phyloP scores from a whole-genome alignment of 2,113 vertebrate species.

The Apodemus sylvaticus region DNA sequence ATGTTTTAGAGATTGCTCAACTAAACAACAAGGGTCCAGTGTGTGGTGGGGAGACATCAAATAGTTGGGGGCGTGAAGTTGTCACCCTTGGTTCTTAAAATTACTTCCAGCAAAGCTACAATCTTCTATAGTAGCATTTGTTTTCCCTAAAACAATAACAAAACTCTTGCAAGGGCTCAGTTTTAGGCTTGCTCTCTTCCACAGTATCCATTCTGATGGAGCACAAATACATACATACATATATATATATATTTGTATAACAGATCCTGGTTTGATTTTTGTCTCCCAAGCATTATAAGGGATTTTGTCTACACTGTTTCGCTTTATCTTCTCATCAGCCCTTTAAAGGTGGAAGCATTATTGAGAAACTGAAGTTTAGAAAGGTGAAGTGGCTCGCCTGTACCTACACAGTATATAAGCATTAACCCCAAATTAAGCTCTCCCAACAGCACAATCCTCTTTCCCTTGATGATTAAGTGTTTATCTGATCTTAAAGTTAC shows the following conservation, averaged over 20 bases:
- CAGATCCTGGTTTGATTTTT: neutral
- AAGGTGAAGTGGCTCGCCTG: slow-evolving; percentile 18
- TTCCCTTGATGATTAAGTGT: slow-evolving; percentile 57
- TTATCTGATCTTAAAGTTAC: slow-evolving; percentile 62
- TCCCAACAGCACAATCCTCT: neutral
- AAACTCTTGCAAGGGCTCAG: neutral
- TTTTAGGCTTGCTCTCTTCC: slow-evolving; percentile 19
- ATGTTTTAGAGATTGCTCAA: neutral
- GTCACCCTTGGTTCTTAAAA: neutral
- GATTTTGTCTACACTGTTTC: slow-evolving; percentile 21
- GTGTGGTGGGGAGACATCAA: neutral
- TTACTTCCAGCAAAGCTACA: neutral
- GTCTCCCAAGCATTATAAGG: neutral
- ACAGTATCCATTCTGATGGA: neutral
- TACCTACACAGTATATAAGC: neutral
- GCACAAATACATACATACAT: no score
- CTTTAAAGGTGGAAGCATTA: neutral
- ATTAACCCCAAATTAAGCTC: slow-evolving; percentile 20
- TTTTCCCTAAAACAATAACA: slow-evolving; percentile 14
- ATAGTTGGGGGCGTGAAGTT: neutral
- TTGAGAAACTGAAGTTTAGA: slow-evolving; percentile 56
- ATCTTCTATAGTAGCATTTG: neutral
- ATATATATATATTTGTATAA: slow-evolving; percentile 29
- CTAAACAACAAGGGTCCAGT: neutral
- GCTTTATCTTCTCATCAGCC: slow-evolving; percentile 36